phyloP scores from a whole-genome alignment of 1,140 invertebrate species.

The Lamellibrachia luymesi region DNA sequence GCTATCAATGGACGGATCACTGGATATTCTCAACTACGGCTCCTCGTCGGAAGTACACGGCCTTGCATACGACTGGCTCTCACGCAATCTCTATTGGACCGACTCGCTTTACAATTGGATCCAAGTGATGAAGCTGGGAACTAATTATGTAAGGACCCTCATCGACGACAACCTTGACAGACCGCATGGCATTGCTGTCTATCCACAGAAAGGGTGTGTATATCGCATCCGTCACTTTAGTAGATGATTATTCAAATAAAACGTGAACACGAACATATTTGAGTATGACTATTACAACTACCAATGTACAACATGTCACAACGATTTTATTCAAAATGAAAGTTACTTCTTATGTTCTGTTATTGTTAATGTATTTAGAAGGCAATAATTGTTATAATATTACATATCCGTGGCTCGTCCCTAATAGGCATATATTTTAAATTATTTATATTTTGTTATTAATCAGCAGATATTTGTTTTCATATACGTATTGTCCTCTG shows the following conservation, averaged over 20 bases:
- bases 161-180: background rate
- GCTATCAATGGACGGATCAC: background rate
- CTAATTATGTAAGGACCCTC: background rate
- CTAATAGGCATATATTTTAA: no score
- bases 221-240: background rate
- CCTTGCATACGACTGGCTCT: constrained; percentile 82
- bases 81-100: constrained; percentile 93
- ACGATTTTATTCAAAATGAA: no score
- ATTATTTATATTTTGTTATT: no score
- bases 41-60: constrained; percentile 20
- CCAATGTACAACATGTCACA: no score
- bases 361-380: no score
- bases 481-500: no score
- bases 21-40: constrained; percentile 18
- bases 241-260: background rate
- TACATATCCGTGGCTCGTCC: no score
- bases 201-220: constrained; percentile 21
- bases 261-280: no score
- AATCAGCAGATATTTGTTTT: no score
- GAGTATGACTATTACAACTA: no score
- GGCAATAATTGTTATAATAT: no score
- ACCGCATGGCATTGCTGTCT: constrained; percentile 22
- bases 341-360: no score
- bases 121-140: constrained; percentile 12
- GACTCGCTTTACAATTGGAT: constrained; percentile 60